Conservation (phyloP, 2,113 vertebrate species). For the Felis chaus region DNA sequence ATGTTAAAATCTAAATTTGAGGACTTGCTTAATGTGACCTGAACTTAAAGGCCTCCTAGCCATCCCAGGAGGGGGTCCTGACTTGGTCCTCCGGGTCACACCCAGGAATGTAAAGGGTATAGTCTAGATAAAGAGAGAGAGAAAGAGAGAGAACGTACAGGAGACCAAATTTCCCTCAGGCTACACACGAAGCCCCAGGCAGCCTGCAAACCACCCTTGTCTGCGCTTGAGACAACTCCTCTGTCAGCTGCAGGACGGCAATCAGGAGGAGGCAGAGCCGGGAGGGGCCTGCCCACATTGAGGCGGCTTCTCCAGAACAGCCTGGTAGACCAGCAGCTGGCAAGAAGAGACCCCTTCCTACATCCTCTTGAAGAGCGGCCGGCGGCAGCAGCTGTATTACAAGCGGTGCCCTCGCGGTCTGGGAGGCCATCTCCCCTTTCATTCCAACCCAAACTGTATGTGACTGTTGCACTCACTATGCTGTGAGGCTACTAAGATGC, state of each 20-base stretch:
- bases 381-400: neutral
- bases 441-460: neutral
- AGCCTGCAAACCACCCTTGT: neutral
- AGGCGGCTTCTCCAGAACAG: neutral
- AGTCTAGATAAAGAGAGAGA: neutral
- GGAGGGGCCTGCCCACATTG: neutral
- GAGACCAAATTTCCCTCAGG: neutral
- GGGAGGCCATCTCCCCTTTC: neutral
- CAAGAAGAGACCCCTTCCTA: neutral
- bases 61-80: neutral
- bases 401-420: neutral
- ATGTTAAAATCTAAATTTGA: slow-evolving; percentile 14
- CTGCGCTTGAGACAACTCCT: no score
- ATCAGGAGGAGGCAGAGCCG: neutral
- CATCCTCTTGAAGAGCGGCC: neutral
- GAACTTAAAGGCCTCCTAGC: neutral
- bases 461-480: neutral
- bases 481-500: neutral
- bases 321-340: neutral
- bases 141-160: neutral
- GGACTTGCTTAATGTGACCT: neutral
- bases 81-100: neutral
- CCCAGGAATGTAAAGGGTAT: neutral
- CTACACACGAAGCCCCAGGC: neutral
- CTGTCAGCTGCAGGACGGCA: neutral